These are phyloP conservation scores for Gasterosteus nipponicus DNA, from an alignment of 2,113 vertebrate genomes.

Conservation along the genomic window DNA sequence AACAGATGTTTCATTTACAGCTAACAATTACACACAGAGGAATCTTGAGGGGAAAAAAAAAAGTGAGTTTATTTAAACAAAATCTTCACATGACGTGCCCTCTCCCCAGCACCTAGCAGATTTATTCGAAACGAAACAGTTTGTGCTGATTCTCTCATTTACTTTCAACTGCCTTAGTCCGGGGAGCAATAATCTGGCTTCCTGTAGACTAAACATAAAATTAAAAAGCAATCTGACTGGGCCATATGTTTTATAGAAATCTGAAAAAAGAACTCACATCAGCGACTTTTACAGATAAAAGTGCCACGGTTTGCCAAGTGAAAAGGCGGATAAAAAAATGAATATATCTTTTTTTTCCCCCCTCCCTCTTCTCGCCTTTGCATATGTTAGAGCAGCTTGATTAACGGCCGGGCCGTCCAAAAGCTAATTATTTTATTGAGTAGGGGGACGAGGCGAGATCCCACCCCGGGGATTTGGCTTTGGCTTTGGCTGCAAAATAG, in stretches of 20 bases:
- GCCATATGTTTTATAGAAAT: slow-evolving; percentile 77
- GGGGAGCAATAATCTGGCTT: slow-evolving; percentile 81
- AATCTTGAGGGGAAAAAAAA: slow-evolving; percentile 24
- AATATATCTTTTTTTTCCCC: slow-evolving; percentile 62
- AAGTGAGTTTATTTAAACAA: slow-evolving; percentile 74
- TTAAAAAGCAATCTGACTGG: slow-evolving; percentile 81
- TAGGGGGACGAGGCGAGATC: slow-evolving; percentile 78
- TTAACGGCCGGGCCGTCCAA: slow-evolving; percentile 78
- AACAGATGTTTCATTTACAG: slow-evolving; percentile 76
- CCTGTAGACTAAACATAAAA: slow-evolving; percentile 86
- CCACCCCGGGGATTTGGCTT: slow-evolving; percentile 82
- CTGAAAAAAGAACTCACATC: slow-evolving; percentile 75
- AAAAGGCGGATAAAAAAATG: slow-evolving; percentile 73
- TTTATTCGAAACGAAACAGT: slow-evolving; percentile 78
- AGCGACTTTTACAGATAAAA: slow-evolving; percentile 84
- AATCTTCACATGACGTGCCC: slow-evolving; percentile 64
- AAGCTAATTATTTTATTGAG: slow-evolving; percentile 88
- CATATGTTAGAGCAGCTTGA: slow-evolving; percentile 82
- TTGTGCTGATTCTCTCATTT: slow-evolving; percentile 78
- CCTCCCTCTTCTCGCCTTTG: slow-evolving; percentile 62
- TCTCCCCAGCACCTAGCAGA: slow-evolving; percentile 62
- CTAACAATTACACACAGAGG: slow-evolving; percentile 64
- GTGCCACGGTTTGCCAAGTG: slow-evolving; percentile 64
- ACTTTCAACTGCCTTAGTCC: slow-evolving; percentile 56
- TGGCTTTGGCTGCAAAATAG: slow-evolving; percentile 76